Conservation (phyloP, 1,140 invertebrate genomes). For the Cotesia typhae region DNA sequence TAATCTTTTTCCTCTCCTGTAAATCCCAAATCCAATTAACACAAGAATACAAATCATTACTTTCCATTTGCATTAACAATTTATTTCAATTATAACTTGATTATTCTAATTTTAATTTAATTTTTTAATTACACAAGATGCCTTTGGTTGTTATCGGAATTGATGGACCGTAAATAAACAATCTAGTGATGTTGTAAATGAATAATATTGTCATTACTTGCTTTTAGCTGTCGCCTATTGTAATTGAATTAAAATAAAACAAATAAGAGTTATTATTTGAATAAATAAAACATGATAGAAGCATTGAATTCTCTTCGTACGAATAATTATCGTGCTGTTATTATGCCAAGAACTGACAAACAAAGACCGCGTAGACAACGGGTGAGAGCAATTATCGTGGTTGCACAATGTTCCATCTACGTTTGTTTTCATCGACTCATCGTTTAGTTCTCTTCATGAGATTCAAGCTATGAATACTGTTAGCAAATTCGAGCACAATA, state of each 20-base stretch:
- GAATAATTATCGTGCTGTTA: background rate
- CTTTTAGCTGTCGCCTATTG: no score
- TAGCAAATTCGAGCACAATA: background rate
- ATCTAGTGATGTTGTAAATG: no score
- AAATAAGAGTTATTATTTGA: no score
- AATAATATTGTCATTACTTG: no score
- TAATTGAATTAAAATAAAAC: no score
- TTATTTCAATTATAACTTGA: background rate
- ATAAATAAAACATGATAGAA: conserved; percentile 9
- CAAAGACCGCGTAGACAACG: conserved; percentile 16
- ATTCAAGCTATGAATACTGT: background rate
- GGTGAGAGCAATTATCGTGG: conserved; percentile 20
- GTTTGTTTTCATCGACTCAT: conserved; percentile 8
- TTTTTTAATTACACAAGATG: background rate
- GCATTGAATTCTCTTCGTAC: background rate
- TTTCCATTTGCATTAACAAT: conserved; percentile 25
- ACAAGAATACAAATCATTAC: conserved; percentile 28
- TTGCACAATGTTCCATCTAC: background rate
- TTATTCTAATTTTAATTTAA: background rate
- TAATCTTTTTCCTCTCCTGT: conserved; percentile 1
- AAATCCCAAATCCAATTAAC: conserved; percentile 31
- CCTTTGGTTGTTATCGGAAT: no score
- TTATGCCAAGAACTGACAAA: conserved; percentile 22
- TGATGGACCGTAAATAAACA: no score
- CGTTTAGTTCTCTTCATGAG: background rate